phyloP scores from a whole-genome alignment of 2,113 vertebrate species.

The Nannobrachium achirus region DNA sequence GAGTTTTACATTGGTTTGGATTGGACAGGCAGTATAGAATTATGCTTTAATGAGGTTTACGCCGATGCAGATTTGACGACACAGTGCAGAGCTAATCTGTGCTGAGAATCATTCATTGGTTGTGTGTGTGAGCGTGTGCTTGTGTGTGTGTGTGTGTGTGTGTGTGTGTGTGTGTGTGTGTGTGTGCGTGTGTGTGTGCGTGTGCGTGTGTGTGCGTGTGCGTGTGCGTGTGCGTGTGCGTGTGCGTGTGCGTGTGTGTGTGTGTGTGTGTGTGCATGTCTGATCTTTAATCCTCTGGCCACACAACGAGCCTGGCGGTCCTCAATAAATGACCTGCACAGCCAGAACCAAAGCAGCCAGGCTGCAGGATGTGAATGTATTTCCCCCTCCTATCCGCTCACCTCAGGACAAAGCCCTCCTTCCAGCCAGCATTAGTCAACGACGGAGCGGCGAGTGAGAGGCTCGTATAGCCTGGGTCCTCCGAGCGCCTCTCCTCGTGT shows the following conservation, averaged over 20 bases:
- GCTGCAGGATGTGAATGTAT: slow-evolving; percentile 63
- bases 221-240: no score
- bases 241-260: no score
- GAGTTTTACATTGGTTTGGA: no score
- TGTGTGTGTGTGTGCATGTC: not conserved
- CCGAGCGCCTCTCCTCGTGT: slow-evolving; percentile 66
- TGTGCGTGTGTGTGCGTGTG: no score
- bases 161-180: slow-evolving; percentile 14
- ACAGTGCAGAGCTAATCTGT: slow-evolving; percentile 54
- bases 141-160: not conserved
- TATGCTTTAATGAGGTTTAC: no score
- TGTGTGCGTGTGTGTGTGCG: no score
- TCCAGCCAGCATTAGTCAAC: slow-evolving; percentile 68
- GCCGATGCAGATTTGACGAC: no score
- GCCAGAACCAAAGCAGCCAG: slow-evolving; percentile 29
- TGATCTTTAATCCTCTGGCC: slow-evolving; percentile 11
- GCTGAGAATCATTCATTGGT: not conserved
- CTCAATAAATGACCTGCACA: slow-evolving; percentile 18
- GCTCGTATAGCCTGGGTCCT: no score
- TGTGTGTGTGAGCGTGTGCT: slow-evolving; percentile 4
- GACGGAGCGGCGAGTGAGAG: no score
- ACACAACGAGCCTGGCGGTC: slow-evolving; percentile 35
- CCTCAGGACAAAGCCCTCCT: slow-evolving; percentile 61
- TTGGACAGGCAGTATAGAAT: no score
- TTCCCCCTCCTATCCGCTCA: slow-evolving; percentile 41